Evolutionary conservation across 1,140 invertebrate species (phyloP).

Genomic region (Idris sp.): DNA sequence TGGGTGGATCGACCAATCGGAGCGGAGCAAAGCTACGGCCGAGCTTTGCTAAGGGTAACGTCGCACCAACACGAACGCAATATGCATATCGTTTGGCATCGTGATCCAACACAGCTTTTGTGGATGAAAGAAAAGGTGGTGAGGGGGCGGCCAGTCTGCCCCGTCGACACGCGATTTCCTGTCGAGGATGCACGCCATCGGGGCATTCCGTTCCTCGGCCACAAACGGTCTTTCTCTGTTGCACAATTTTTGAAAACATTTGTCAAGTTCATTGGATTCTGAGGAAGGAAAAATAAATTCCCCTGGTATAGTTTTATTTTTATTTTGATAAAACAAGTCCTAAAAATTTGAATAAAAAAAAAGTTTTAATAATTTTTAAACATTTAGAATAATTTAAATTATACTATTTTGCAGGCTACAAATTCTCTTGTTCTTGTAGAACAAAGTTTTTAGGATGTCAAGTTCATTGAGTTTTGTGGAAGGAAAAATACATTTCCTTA

Average conservation of each 20-base stretch:
- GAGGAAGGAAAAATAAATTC: no score
- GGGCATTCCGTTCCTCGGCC: constrained; percentile 51
- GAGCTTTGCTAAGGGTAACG: constrained; percentile 68
- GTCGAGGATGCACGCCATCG: constrained; percentile 69
- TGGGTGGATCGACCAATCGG: constrained; percentile 74
- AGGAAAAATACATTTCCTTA: no score
- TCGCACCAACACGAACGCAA: constrained; percentile 59
- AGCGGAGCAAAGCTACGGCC: constrained; percentile 59
- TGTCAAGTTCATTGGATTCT: no score
- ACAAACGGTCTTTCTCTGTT: constrained; percentile 25
- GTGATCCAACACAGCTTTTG: constrained; percentile 26
- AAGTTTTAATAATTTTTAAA: no score
- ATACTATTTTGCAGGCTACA: no score
- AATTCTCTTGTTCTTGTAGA: no score
- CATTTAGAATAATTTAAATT: no score
- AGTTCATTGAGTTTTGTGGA: no score
- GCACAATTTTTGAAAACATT: constrained; percentile 37
- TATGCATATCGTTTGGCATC: constrained; percentile 47
- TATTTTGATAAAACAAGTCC: no score
- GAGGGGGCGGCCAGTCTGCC: constrained; percentile 63
- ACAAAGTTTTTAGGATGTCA: no score
- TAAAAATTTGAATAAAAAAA: no score
- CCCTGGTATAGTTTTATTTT: no score
- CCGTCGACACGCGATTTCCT: constrained; percentile 78
- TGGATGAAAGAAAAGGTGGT: constrained; percentile 52